Conservation (phyloP, 92 coral and sea anemone genomes). For the Micromussa lordhowensis region DNA sequence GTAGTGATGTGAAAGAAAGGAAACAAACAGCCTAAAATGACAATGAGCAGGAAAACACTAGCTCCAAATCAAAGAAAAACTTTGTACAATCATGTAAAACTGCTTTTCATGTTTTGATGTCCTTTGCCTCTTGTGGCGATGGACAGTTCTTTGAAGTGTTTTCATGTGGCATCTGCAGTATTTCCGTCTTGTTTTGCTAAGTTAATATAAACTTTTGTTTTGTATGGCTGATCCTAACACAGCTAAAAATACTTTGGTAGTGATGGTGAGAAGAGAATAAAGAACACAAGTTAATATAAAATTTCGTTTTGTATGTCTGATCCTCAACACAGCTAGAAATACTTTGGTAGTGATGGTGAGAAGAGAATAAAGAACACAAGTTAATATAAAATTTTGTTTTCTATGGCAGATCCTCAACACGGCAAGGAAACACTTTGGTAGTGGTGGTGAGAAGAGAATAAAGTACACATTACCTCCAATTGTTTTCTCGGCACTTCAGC, state of each 20-base stretch:
- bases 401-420: conserved; percentile 85
- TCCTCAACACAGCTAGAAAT: conserved; percentile 96
- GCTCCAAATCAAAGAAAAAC: no score
- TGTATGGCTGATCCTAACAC: conserved; percentile 84
- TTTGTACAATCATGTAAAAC: no score
- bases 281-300: no score
- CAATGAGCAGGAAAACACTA: no score
- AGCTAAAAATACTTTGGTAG: conserved; percentile 98
- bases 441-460: conserved; percentile 99
- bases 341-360: conserved; percentile 98
- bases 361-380: conserved; percentile 95
- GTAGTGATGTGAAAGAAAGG: no score
- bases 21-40: no score
- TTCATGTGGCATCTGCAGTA: not conserved
- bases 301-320: conserved; percentile 49
- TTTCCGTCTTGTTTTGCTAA: not conserved
- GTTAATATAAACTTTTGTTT: not conserved
- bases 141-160: not conserved
- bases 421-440: conserved; percentile 98
- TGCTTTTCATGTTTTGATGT: no score
- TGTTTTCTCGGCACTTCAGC: conserved; percentile 92
- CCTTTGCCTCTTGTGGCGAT: no score
- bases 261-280: conserved; percentile 98
- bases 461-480: conserved; percentile 96
- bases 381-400: not conserved